phyloP scores from a whole-genome alignment of 2,888 invertebrate species.

The Idaea biselata region DNA sequence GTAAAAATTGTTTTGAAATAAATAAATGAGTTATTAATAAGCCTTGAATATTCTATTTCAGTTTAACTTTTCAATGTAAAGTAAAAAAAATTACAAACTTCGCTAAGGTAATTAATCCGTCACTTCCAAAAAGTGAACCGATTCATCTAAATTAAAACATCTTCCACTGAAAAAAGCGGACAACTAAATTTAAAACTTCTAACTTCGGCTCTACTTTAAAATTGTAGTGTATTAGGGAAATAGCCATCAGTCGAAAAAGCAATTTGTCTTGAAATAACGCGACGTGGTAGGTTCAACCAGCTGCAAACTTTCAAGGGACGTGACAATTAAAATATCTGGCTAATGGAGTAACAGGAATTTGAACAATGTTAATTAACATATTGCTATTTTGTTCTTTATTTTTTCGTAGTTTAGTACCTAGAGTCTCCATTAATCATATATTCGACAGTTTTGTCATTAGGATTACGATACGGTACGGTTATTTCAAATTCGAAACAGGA shows the following conservation, averaged over 20 bases:
- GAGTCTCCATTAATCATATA: slow-evolving; percentile 49
- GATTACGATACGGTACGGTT: slow-evolving; percentile 23
- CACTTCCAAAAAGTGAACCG: not conserved
- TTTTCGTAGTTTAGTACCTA: slow-evolving; percentile 50
- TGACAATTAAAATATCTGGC: slow-evolving; percentile 79
- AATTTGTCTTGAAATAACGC: slow-evolving; percentile 77
- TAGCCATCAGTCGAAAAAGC: slow-evolving; percentile 61
- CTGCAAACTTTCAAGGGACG: slow-evolving; percentile 66
- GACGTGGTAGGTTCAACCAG: slow-evolving; percentile 68
- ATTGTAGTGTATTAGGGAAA: slow-evolving; percentile 44
- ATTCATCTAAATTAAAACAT: not conserved
- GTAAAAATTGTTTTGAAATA: too few relatives aligned
- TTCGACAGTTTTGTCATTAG: slow-evolving; percentile 43
- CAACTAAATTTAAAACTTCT: slow-evolving; percentile 2
- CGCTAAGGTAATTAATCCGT: not conserved
- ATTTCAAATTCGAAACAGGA: not conserved
- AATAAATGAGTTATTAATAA: too few relatives aligned
- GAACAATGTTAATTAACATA: slow-evolving; percentile 76
- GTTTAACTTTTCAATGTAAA: not conserved
- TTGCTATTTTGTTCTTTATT: slow-evolving; percentile 59
- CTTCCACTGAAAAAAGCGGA: not conserved
- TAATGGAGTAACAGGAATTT: slow-evolving; percentile 75
- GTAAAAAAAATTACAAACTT: not conserved
- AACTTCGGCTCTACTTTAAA: slow-evolving; percentile 1
- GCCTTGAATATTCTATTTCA: not conserved